These are phyloP conservation scores for Oncorhynchus gorbuscha DNA, from an alignment of 2,113 vertebrate species.

Conservation along the genomic window DNA sequence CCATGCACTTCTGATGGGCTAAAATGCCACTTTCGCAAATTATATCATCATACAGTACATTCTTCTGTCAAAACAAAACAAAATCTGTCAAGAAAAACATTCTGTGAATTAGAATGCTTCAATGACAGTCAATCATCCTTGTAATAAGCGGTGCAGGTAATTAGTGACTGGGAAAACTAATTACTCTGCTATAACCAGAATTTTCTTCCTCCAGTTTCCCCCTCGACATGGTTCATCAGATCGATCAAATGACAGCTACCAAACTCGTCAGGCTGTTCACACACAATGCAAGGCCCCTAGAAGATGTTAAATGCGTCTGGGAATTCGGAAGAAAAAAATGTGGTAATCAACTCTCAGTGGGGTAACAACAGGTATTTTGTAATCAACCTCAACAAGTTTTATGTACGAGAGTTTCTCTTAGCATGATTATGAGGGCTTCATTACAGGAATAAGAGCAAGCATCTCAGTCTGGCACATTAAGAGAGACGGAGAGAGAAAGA, in stretches of 20 bases:
- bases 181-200: constrained; percentile 86
- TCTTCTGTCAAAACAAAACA: constrained; percentile 21
- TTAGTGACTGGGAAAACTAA: constrained; percentile 79
- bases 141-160: constrained; percentile 78
- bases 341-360: constrained; percentile 1
- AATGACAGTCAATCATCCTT: constrained; percentile 86
- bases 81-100: constrained; percentile 52
- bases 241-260: constrained; percentile 81
- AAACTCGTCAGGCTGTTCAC: constrained; percentile 68
- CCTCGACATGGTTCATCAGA: constrained; percentile 74
- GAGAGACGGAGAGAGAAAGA: neutral
- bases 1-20: too few relatives aligned
- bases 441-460: constrained; percentile 36
- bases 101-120: constrained; percentile 77
- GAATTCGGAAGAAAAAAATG: neutral
- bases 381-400: neutral
- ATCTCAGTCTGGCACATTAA: constrained; percentile 46
- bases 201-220: constrained; percentile 58
- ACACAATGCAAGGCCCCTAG: constrained; percentile 12
- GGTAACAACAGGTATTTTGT: neutral
- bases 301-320: constrained; percentile 11
- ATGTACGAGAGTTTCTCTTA: neutral
- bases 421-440: constrained; percentile 5
- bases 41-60: too few relatives aligned
- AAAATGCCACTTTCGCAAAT: too few relatives aligned